Evolutionary conservation across 2,888 invertebrate genomes (phyloP), one percentile per base, ranked within the genome.

Genomic region (Proisotoma minuta): DNA sequence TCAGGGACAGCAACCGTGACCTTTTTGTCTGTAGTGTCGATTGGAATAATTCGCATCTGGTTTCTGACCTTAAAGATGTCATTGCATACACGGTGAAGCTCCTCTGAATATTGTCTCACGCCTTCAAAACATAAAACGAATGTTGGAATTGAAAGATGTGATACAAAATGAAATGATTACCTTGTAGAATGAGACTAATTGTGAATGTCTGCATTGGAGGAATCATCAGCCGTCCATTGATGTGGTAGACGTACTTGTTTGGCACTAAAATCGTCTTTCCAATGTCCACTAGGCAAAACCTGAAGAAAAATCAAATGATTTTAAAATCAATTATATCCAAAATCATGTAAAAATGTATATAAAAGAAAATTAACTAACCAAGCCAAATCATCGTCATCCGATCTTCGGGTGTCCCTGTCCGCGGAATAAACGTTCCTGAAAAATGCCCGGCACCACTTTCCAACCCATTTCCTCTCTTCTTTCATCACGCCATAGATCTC

Each of bases 391-490:
- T 43, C 22, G 23, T 34, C 23, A 23, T 39, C n/a, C 48, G 34
- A 12, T 34, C 49, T 54, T 51, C 57, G 29, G 27, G 15, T 54
- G 56, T 4, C 39, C n/a, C 23, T 28, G 18, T 5, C n/a, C 18
- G 43, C 20, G 15, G 15, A 49, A 34, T 43, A 56, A 12, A 24
- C 22, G 29, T 27, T 60, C 54, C 10, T n/a, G 43, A 12, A 50
- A 1, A 60, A 23, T 40, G 51, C 68, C 12, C 68, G 62, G 24
- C 62, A 65, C 68, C 68, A 68, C 26, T 59, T 60, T 3, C 59
- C 59, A 15, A 49, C 48, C 15, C 61, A 24, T n/a, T 15, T 26
- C 20, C 26, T 27, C 23, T 49, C 60, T 20, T 60, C n/a, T n/a
- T n/a, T n/a, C n/a, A n/a, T n/a, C n/a, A n/a, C n/a, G n/a, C n/a